Conservation (phyloP, 2,113 vertebrate species). For the Melospiza melodia region DNA sequence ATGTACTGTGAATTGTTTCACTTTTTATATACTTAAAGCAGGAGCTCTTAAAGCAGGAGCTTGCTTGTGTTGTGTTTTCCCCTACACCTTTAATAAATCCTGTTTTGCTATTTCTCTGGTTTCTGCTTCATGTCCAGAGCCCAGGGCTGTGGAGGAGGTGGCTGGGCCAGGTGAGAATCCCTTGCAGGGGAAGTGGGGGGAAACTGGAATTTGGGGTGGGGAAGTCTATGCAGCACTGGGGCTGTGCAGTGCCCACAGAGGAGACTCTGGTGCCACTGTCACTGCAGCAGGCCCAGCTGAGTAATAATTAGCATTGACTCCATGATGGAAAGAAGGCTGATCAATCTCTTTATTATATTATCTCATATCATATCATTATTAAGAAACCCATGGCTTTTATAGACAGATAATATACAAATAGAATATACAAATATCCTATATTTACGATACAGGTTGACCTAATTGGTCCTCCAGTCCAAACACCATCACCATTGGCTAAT, state of each 20-base stretch:
- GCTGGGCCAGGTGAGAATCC: not conserved
- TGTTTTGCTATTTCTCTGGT: not conserved
- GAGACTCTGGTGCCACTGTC: not conserved
- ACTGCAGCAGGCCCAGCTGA: not conserved
- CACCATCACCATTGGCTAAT: not conserved
- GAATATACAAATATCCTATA: too few species aligned
- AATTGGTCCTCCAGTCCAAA: not conserved
- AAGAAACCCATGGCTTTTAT: not conserved
- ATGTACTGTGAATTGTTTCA: not conserved
- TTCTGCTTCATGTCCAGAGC: not conserved
- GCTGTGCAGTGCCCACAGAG: not conserved
- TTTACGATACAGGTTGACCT: not conserved
- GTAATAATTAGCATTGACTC: not conserved
- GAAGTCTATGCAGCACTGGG: not conserved
- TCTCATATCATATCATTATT: not conserved
- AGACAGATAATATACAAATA: not conserved
- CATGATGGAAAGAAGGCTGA: not conserved
- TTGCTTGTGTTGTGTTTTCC: rapidly evolving
- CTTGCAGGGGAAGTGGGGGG: too few species aligned
- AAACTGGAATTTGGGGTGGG: not conserved
- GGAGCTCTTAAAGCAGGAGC: not conserved
- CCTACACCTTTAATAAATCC: not conserved
- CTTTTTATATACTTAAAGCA: not conserved
- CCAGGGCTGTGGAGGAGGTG: not conserved
- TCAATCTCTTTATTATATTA: not conserved